Percentiles rank a stretch among this genome's conserved stretches.
Conservation (phyloP, 2,113 vertebrate species). For the Cynocephalus volans region DNA sequence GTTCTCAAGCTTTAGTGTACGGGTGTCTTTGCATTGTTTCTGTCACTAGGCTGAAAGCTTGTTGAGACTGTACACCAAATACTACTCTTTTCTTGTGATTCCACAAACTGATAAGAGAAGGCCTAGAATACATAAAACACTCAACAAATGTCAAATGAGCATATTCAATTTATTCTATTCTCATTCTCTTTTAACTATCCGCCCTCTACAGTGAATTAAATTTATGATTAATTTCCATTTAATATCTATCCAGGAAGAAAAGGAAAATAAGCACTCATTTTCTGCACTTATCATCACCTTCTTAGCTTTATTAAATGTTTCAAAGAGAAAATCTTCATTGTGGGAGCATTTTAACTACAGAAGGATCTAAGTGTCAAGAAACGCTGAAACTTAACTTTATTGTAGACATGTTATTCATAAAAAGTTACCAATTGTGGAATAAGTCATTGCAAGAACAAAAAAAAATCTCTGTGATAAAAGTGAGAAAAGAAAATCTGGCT, state of each 20-base stretch:
- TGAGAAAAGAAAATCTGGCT: neutral
- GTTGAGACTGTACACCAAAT: neutral
- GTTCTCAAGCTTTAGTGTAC: neutral
- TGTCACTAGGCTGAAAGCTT: neutral
- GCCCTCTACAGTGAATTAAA: neutral
- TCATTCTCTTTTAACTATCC: neutral
- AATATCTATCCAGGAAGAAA: neutral
- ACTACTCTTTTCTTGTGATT: neutral
- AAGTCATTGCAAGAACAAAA: neutral
- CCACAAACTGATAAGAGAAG: neutral
- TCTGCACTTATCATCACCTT: neutral
- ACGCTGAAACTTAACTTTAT: neutral
- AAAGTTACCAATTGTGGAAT: neutral
- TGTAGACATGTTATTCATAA: neutral
- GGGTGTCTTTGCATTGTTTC: neutral
- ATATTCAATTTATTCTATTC: neutral
- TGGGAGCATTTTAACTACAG: neutral
- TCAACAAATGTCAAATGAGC: neutral
- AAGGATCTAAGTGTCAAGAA: neutral
- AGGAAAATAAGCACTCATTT: neutral
- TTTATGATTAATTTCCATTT: conserved; percentile 33
- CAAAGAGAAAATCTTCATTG: neutral
- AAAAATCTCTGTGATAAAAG: neutral
- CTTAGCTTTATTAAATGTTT: neutral
- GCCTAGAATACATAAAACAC: neutral